A percentile compares a stretch with the other conserved stretches of the same genome.
Evolutionary conservation across 2,113 vertebrate genomes (phyloP).

Genomic region (Corythoichthys intestinalis): DNA sequence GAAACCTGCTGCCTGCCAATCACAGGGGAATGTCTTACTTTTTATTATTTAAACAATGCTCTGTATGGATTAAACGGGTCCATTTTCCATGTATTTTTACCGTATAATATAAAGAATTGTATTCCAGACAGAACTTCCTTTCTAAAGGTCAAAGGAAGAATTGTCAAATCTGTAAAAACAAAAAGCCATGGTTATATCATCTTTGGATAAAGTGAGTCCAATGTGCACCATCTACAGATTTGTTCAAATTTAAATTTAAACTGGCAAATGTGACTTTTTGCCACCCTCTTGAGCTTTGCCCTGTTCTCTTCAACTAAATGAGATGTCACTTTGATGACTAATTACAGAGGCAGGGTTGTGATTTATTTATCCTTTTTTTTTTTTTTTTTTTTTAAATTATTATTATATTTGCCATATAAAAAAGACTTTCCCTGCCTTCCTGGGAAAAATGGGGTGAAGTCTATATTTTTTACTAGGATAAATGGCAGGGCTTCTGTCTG

Average conservation of each 20-base stretch:
- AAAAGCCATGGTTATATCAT: conserved; percentile 8
- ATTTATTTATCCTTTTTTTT: background rate
- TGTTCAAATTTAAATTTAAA: conserved; percentile 28
- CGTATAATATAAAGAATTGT: no score
- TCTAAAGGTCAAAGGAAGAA: conserved; percentile 6
- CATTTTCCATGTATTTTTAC: no score
- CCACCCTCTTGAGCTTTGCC: conserved; percentile 40
- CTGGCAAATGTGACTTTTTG: conserved; percentile 49
- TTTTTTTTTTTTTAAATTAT: background rate
- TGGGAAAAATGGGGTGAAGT: background rate
- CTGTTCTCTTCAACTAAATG: conserved; percentile 21
- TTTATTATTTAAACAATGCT: no score
- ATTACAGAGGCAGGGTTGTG: conserved; percentile 5
- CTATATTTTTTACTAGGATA: background rate
- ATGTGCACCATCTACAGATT: conserved; percentile 34
- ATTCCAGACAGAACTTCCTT: no score
- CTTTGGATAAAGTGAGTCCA: conserved; percentile 24
- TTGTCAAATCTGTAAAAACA: conserved; percentile 20
- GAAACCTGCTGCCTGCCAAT: no score
- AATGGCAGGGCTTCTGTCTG: background rate
- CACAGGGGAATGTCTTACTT: no score
- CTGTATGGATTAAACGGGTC: no score
- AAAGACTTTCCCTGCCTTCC: conserved; percentile 5
- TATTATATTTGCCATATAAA: background rate
- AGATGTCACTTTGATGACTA: conserved; percentile 45